Base-by-base conservation (phyloP, 2,797 vertebrate species). In the Acipenser oxyrinchus region DNA sequence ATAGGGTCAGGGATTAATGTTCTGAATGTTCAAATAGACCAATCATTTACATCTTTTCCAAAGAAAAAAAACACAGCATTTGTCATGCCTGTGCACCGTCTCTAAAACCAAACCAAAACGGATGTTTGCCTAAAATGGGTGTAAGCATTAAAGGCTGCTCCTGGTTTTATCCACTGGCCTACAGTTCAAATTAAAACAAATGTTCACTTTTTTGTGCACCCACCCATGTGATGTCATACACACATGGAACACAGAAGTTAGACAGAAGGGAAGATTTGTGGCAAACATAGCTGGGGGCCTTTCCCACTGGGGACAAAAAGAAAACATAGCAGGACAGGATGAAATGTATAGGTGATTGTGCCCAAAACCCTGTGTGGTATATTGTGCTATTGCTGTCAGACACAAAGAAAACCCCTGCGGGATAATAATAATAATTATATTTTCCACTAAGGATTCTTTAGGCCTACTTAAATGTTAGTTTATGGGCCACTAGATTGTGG, bases 201-300 rank as follows among this genome's bases (percentile, higher is more conserved):
- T 4, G n/a, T 55, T 55, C n/a, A 4, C n/a, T 55, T 55, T 55
- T 55, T 10, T 55, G 53, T n/a, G n/a, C n/a, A 10, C 53, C 9
- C n/a, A n/a, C n/a, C 7, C n/a, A 10, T 55, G 53, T 55, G 53
- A n/a, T 55, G 52, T 10, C 52, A 55, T 55, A 55, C n/a, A 55
- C 52, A 55, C 52, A 55, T 55, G 52, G n/a, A 55, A 55, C 52
- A 55, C 52, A 55, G n/a, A 55, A 55, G 52, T 55, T 55, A 55
- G 52, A 55, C n/a, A 55, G 52, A 55, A 55, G 52, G n/a, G 52
- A 55, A 4, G 52, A 55, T 9, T 10, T 55, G 52, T 55, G 52
- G 52, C 23, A 55, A 55, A 55, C 52, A 55, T 55, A 55, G 52
- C 52, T 55, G 9, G 52, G 52, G n/a, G 52, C 9, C 52, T 55